A percentile compares a stretch with the other conserved stretches of the same genome.
phyloP scores from a whole-genome alignment of 2,888 invertebrate species.

The Noctua janthina region DNA sequence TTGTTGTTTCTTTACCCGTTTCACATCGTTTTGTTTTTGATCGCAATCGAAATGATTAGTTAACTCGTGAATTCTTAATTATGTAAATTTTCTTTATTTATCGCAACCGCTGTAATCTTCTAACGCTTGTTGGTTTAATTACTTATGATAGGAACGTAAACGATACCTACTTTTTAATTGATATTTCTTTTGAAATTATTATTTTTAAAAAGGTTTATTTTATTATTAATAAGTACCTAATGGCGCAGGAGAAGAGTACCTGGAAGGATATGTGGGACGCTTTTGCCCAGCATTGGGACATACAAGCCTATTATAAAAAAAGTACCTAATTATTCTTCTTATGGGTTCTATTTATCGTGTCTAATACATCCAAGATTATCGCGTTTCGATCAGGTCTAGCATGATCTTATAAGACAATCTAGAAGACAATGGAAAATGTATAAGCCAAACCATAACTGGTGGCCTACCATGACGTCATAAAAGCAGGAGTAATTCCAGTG shows the following conservation, averaged over 20 bases:
- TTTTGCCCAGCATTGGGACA: too few species aligned
- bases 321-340: not conserved
- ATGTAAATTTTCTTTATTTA: slow-evolving; percentile 6
- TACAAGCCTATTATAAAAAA: too few species aligned
- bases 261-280: too few species aligned
- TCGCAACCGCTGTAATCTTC: not conserved
- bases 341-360: not conserved
- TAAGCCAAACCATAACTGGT: not conserved
- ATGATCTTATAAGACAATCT: not conserved
- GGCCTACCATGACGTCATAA: too few species aligned
- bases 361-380: not conserved
- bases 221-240: too few species aligned
- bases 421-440: not conserved
- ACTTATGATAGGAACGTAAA: not conserved
- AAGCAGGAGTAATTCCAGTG: too few species aligned
- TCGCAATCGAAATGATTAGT: not conserved
- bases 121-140: slow-evolving; percentile 25
- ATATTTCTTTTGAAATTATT: not conserved
- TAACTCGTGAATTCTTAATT: not conserved
- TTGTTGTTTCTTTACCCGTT: slow-evolving; percentile 73
- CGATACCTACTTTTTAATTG: not conserved
- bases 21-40: slow-evolving; percentile 19
- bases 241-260: too few species aligned
- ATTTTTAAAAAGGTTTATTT: not conserved
- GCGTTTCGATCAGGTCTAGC: not conserved